Percentiles rank a stretch among this genome's conserved stretches.
phyloP scores from a whole-genome alignment of 2,113 vertebrate species.

The Spheniscus mendiculus region DNA sequence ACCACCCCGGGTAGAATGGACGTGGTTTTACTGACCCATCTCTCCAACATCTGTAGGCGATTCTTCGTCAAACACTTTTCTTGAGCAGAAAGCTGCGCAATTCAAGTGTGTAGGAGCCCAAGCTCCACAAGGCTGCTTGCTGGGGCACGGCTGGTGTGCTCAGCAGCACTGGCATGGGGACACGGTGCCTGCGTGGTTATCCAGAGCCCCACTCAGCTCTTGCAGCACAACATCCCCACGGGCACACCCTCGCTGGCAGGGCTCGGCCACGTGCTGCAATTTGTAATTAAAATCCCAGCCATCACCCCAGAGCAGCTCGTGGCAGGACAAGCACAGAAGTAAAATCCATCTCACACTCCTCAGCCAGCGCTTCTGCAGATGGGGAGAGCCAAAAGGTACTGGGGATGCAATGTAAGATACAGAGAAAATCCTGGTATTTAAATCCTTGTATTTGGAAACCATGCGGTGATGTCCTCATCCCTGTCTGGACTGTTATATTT shows the following conservation, averaged over 20 bases:
- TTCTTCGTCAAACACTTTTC: background rate
- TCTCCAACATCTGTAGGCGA: background rate
- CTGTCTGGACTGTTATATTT: background rate
- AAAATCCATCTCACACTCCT: no score
- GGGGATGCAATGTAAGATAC: no score
- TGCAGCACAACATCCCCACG: background rate
- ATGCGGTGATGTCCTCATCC: background rate
- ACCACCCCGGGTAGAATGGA: fast-evolving
- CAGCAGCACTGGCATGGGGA: background rate
- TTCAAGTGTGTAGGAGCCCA: background rate
- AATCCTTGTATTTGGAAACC: background rate
- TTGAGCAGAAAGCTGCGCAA: background rate
- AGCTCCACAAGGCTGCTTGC: fast-evolving
- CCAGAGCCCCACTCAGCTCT: background rate
- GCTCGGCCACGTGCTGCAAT: background rate
- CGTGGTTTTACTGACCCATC: background rate
- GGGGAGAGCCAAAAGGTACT: no score
- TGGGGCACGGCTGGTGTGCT: fast-evolving
- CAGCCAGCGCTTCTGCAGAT: no score
- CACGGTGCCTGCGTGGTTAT: fast-evolving
- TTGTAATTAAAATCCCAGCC: background rate
- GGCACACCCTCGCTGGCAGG: background rate
- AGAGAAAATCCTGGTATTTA: background rate
- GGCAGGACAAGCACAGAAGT: background rate
- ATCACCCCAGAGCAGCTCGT: background rate